Base-by-base conservation (phyloP, 2,113 vertebrate genomes). In the Anolis carolinensis region DNA sequence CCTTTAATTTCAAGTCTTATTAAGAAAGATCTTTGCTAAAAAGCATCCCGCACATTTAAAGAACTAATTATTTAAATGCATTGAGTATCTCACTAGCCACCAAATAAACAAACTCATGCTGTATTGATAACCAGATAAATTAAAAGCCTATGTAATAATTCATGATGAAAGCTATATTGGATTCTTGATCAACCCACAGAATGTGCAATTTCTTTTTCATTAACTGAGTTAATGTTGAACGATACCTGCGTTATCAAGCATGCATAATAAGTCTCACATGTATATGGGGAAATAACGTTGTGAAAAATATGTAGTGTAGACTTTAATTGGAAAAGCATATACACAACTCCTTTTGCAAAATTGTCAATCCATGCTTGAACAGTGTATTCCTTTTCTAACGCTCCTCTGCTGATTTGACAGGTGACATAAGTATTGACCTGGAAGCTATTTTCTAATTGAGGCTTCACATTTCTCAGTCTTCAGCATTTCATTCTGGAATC, bases 351-450 rank as follows among this genome's bases (percentile, higher is more conserved):
- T 78, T 48, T 74, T 83, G 62, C 67, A 81, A 27, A 82, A 21
- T 27, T 62, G 71, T 82, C 81, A 83, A 74, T 62, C 65, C 80
- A 72, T 32, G 8, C 52, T 59, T 87, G 88, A 78, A 84, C 39
- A 55, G 70, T 8, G 39, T 71, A 44, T 83, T 25, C 55, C 79
- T 79, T 90, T 80, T 73, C 78, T n/a, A 11, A 39, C 5, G 67
- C 44, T 87, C 78, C 82, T n/a, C 13, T 86, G 65, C 55, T 83
- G 76, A 81, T 92, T 88, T 89, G 48, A 80, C 84, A 78, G 71
- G 81, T 79, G 85, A 81, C 73, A 55, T 52, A 89, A 78, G 59
- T 78, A 77, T 74, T 36, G 23, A 85, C 65, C n/a, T 55, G 71
- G 76, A 88, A 93, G 27, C 82, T 36, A 27, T 72, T 59, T 88